These are phyloP conservation scores for Drosophila lini DNA, from an alignment of 1,140 invertebrate species.

Conservation along the genomic window DNA sequence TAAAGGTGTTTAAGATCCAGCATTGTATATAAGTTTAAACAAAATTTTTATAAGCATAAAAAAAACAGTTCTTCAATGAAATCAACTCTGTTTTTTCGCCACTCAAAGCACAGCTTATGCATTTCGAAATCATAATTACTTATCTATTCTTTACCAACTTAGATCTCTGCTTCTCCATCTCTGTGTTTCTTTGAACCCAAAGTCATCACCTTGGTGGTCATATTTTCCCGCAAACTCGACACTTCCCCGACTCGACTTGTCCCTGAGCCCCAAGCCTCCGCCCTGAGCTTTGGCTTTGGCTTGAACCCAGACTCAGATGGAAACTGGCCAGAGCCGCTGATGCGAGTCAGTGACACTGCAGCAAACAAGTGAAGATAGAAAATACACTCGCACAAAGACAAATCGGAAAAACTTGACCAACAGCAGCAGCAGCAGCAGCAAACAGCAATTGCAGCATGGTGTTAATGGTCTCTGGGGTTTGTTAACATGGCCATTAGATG, in stretches of 20 bases:
- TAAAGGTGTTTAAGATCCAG: neutral
- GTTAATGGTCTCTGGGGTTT: conserved; percentile 57
- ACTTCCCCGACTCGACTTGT: conserved; percentile 21
- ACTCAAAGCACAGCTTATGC: neutral
- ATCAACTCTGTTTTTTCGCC: neutral
- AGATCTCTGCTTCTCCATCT: neutral
- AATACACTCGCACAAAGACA: conserved; percentile 12
- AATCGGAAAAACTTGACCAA: conserved; percentile 42
- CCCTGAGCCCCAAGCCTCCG: conserved; percentile 24
- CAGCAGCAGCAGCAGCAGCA: conserved; percentile 13
- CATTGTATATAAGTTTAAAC: neutral
- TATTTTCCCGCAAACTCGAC: conserved; percentile 2
- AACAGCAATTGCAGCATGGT: conserved; percentile 39
- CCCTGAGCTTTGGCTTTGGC: conserved; percentile 41
- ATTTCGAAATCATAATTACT: conserved; percentile 3
- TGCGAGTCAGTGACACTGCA: conserved; percentile 55
- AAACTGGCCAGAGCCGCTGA: conserved; percentile 24
- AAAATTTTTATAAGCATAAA: neutral
- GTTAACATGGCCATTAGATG: conserved; percentile 67
- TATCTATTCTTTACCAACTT: neutral
- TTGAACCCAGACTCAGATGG: conserved; percentile 35
- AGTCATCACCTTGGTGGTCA: conserved; percentile 26
- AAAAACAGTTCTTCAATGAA: neutral
- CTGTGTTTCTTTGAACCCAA: conserved; percentile 7
- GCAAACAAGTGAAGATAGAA: conserved; percentile 17